A percentile compares a stretch with the other conserved stretches of the same genome.
phyloP scores from a whole-genome alignment of 2,797 vertebrate species.

The Silurus aristotelis region DNA sequence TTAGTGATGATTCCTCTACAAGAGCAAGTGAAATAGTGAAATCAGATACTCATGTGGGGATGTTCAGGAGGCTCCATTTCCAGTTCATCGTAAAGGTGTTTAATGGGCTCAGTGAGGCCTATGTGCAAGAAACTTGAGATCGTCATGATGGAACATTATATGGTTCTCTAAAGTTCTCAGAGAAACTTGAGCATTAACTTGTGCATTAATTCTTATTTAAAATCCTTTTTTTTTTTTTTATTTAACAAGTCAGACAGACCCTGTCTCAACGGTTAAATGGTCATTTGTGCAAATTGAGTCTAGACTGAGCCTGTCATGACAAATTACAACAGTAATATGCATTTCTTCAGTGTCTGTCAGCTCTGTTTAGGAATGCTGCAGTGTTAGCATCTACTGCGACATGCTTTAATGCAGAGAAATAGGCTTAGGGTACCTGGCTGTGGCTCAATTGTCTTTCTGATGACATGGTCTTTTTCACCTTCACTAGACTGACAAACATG shows the following conservation, averaged over 20 bases:
- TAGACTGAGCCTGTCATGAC: conserved; percentile 35
- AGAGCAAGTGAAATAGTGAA: background rate
- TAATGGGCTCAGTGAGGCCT: background rate
- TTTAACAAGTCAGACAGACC: conserved; percentile 23
- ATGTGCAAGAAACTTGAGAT: background rate
- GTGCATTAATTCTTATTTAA: background rate
- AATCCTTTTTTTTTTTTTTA: conserved; percentile 2
- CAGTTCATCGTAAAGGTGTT: background rate
- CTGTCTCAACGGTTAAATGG: conserved; percentile 24
- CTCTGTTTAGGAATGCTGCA: conserved; percentile 40
- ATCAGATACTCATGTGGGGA: background rate
- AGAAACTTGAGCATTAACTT: background rate
- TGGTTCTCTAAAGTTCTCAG: too few species aligned
- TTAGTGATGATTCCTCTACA: background rate
- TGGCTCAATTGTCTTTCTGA: conserved; percentile 36
- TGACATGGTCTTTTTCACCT: conserved; percentile 41
- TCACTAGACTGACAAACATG: conserved; percentile 12
- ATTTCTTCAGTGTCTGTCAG: conserved; percentile 41
- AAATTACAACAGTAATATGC: conserved; percentile 40
- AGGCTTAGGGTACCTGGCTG: conserved; percentile 30
- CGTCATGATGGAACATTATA: background rate
- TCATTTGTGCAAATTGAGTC: conserved; percentile 36
- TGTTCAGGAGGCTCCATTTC: background rate
- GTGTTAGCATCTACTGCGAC: conserved; percentile 22
- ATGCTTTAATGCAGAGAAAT: conserved; percentile 39